Conservation (phyloP, 1,140 invertebrate species). For the Octopus sinensis region DNA sequence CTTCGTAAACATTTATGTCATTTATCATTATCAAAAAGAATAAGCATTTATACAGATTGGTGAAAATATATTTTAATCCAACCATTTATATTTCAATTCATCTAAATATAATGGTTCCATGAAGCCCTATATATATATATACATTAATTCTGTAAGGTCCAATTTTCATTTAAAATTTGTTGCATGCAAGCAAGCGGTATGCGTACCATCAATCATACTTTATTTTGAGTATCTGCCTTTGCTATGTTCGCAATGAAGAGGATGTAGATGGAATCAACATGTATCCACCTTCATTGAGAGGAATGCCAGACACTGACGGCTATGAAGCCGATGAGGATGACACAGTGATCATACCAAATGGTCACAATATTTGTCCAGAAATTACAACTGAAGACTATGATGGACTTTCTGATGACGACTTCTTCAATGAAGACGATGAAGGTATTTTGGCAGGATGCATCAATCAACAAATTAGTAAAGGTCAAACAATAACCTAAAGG, state of each 20-base stretch:
- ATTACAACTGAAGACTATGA: background rate
- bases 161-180: too few relatives aligned
- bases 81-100: too few relatives aligned
- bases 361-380: background rate
- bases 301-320: background rate
- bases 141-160: too few relatives aligned
- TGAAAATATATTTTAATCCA: too few relatives aligned
- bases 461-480: background rate
- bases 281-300: background rate
- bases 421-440: background rate
- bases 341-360: background rate
- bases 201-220: too few relatives aligned
- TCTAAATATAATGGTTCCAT: too few relatives aligned
- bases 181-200: too few relatives aligned
- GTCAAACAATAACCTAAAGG: background rate
- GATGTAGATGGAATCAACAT: background rate
- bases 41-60: too few relatives aligned
- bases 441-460: background rate
- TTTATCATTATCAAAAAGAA: too few relatives aligned
- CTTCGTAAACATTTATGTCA: too few relatives aligned
- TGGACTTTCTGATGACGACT: conserved; percentile 1
- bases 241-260: conserved; percentile 4
- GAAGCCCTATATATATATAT: too few relatives aligned
- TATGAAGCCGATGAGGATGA: background rate
- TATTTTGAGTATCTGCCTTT: background rate